A percentile compares a stretch with the other conserved stretches of the same genome.
These are phyloP conservation scores for Drosophila varians DNA, from an alignment of 1,140 invertebrate species.

Conservation along the genomic window DNA sequence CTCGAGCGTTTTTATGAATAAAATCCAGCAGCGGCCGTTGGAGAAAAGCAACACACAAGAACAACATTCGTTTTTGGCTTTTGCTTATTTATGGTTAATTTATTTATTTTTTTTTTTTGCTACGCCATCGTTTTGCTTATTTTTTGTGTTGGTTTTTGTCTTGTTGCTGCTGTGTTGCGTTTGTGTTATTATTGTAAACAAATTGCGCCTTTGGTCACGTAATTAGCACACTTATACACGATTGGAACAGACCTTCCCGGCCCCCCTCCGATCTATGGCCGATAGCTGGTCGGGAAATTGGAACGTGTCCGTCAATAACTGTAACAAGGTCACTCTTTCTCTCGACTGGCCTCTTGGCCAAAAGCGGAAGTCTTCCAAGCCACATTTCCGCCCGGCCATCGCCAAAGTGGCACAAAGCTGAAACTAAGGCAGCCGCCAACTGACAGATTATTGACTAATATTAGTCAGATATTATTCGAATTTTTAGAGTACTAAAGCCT, in stretches of 20 bases:
- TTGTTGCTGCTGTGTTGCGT: constrained; percentile 3
- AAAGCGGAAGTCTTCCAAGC: constrained; percentile 41
- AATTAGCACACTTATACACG: constrained; percentile 77
- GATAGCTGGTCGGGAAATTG: constrained; percentile 41
- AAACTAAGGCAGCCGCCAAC: too few species aligned
- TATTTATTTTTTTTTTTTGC: constrained; percentile 50
- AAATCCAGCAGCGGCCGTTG: constrained; percentile 1
- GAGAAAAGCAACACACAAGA: constrained; percentile 7
- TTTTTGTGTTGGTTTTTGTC: not conserved
- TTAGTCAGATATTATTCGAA: too few species aligned
- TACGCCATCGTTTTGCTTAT: constrained; percentile 34
- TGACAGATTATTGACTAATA: too few species aligned
- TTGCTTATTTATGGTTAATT: constrained; percentile 76
- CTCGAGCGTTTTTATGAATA: constrained; percentile 56
- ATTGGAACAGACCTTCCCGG: constrained; percentile 7
- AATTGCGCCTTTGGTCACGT: constrained; percentile 76
- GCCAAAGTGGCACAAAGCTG: constrained; percentile 41
- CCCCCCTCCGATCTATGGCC: not conserved
- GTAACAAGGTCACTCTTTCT: constrained; percentile 64
- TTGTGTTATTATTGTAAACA: constrained; percentile 66
- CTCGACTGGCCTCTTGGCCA: constrained; percentile 30
- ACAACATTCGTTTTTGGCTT: constrained; percentile 37
- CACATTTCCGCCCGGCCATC: constrained; percentile 48
- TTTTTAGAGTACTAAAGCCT: not conserved
- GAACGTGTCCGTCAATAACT: constrained; percentile 79